Evolutionary conservation across 2,113 vertebrate genomes (phyloP), one percentile per base, ranked within the genome.

Genomic region (Nesoenas mayeri): DNA sequence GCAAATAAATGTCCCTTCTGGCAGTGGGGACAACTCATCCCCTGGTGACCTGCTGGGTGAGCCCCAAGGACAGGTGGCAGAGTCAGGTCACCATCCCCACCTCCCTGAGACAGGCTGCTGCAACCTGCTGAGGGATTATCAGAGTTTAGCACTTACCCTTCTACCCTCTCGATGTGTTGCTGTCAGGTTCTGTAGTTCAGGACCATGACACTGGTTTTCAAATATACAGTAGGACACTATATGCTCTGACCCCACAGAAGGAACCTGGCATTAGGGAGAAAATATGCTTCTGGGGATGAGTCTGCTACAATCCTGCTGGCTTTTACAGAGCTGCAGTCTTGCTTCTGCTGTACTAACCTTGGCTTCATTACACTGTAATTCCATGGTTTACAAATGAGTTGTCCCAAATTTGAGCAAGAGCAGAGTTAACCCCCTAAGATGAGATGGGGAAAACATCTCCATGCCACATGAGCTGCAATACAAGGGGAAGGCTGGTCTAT

Each of bases 401-500:
- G 58, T 73, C 82, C 69, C 4, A 15, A 15, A 70, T 72, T 64
- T 64, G 22, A 71, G 51, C 2, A 13, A 29, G 58, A 83, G 58
- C 47, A 40, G 62, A 44, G 13, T 72, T 89, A 90, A 80, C 65
- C 56, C 36, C 34, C 51, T 42, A 31, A 47, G 20, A 47, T 3
- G 25, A 58, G 78, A 21, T 0, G 1, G 50, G 25, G 60, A 82
- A 65, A 67, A 50, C 0, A 0, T 26, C 81, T 58, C 72, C 5
- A 1, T 82, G 75, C 58, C 75, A 47, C 54, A 58, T 0, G 6
- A 86, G 75, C 79, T 93, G 96, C 95, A 91, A 88, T 70, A 88
- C 85, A 95, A 97, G 93, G 95, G 89, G 97, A 97, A 95, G 96
- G 96, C 87, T 84, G 91, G 89, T 97, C 98, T 99, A 98, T 99